Conservation (phyloP, 2,888 invertebrate species). For the Polymixis lichenea region DNA sequence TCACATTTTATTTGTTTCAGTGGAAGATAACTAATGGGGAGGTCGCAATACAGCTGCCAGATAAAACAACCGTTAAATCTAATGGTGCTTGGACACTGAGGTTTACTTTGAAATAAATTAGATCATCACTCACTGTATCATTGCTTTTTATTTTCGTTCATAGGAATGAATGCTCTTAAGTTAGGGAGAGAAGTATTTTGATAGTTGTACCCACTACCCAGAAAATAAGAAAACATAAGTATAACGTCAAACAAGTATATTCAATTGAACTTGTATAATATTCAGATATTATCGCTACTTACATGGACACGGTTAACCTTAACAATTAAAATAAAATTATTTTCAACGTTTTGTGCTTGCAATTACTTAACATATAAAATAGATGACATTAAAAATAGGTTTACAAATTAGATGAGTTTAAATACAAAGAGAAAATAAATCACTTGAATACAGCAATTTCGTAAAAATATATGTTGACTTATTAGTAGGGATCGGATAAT, state of each 20-base stretch:
- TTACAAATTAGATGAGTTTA: background rate
- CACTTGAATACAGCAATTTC: background rate
- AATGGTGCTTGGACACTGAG: constrained; percentile 87
- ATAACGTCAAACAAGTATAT: constrained; percentile 72
- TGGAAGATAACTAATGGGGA: constrained; percentile 79
- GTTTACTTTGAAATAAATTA: constrained; percentile 66
- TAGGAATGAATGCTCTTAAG: too few relatives aligned
- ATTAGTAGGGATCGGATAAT: too few relatives aligned
- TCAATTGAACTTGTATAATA: constrained; percentile 62
- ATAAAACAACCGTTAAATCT: constrained; percentile 80
- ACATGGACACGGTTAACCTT: constrained; percentile 63
- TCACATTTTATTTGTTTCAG: constrained; percentile 78
- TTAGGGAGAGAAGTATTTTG: background rate
- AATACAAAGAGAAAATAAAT: constrained; percentile 7
- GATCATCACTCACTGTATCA: background rate
- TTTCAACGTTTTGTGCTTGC: constrained; percentile 60
- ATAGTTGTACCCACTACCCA: background rate
- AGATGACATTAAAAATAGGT: constrained; percentile 8
- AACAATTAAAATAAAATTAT: constrained; percentile 53
- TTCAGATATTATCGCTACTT: constrained; percentile 56
- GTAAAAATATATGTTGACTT: background rate
- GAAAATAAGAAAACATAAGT: constrained; percentile 14
- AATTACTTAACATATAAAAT: constrained; percentile 3
- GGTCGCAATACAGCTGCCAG: constrained; percentile 81
- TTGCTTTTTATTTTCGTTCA: constrained; percentile 1